Conservation (phyloP, 2,797 vertebrate genomes). For the Gastrophryne carolinensis region DNA sequence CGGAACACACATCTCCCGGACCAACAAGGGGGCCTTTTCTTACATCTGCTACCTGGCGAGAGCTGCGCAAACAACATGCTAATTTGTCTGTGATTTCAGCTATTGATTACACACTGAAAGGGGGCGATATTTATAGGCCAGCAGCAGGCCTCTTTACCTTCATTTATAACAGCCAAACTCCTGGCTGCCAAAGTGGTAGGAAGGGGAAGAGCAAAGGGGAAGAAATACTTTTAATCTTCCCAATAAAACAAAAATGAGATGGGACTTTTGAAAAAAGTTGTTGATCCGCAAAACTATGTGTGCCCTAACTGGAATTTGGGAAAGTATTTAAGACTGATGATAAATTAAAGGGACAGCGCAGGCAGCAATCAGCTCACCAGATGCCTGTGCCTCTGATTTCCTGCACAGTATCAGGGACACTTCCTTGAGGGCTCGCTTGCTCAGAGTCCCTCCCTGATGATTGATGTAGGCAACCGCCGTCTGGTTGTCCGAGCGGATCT, state of each 20-base stretch:
- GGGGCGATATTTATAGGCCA: conserved; percentile 2
- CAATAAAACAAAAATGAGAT: neutral
- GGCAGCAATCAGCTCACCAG: no score
- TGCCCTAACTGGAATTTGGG: no score
- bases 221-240: neutral
- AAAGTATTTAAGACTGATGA: no score
- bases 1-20: conserved; percentile 30
- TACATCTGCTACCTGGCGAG: conserved; percentile 49
- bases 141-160: neutral
- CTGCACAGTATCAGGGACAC: no score
- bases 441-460: no score
- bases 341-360: no score
- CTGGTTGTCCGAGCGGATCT: no score
- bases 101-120: conserved; percentile 31
- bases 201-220: neutral
- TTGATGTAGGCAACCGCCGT: no score
- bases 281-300: neutral
- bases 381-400: no score
- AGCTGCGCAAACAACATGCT: conserved; percentile 55
- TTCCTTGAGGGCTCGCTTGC: no score
- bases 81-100: conserved; percentile 46
- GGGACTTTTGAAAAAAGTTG: neutral
- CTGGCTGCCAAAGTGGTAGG: neutral
- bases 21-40: conserved; percentile 70
- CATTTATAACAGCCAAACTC: neutral